Evolutionary conservation across 2,888 invertebrate species (phyloP).

Genomic region (Xiphydria camelus): DNA sequence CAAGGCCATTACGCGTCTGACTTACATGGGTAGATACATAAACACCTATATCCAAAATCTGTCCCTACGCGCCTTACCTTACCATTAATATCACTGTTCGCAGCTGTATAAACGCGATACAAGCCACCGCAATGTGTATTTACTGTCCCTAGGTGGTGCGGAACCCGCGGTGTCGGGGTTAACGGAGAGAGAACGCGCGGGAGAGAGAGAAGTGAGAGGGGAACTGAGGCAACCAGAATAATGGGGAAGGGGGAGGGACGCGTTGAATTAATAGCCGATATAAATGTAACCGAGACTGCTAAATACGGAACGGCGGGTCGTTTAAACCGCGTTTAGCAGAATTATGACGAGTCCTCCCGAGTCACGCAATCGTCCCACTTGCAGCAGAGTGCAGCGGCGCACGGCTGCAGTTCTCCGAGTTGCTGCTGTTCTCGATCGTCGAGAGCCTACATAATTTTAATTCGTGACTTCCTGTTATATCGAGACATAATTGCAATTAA

Average conservation of each 20-base stretch:
- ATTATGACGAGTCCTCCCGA: constrained; percentile 5
- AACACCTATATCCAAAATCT: no score
- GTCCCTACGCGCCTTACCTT: constrained; percentile 1
- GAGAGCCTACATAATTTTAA: no score
- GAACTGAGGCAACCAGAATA: no score
- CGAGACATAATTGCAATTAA: no score
- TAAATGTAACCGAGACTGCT: constrained; percentile 5
- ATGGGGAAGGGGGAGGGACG: neutral
- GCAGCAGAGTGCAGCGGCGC: no score
- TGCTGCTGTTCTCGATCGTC: no score
- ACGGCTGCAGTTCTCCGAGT: no score
- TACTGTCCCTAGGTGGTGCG: constrained; percentile 7
- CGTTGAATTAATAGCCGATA: constrained; percentile 12
- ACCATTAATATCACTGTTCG: constrained; percentile 8
- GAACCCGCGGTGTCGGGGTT: neutral
- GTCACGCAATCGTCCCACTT: constrained; percentile 5
- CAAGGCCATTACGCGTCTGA: no score
- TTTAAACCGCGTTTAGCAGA: constrained; percentile 7
- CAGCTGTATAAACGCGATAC: constrained; percentile 14
- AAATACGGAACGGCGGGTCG: constrained; percentile 6
- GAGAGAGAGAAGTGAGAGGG: no score
- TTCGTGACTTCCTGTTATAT: no score
- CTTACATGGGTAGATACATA: no score
- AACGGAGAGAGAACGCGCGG: neutral
- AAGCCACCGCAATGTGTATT: constrained; percentile 13